phyloP scores from a whole-genome alignment of 2,113 vertebrate species.

The Lepus europaeus region DNA sequence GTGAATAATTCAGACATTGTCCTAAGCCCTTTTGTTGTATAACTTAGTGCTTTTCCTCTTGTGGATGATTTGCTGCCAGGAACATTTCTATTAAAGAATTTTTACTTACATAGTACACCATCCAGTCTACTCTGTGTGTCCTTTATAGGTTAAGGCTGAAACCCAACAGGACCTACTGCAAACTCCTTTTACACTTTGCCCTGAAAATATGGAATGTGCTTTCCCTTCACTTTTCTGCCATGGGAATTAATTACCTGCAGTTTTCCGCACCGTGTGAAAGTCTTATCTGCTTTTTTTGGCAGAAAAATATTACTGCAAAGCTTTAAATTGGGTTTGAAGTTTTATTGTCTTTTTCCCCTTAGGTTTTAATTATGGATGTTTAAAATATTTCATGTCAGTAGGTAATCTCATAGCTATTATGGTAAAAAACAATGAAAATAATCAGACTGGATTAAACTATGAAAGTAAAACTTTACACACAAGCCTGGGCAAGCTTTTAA shows the following conservation, averaged over 20 bases:
- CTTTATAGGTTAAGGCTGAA: conserved; percentile 8
- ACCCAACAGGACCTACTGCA: neutral
- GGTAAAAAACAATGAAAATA: conserved; percentile 69
- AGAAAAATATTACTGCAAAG: conserved; percentile 56
- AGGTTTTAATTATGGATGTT: conserved; percentile 76
- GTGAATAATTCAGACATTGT: neutral
- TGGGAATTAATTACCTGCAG: conserved; percentile 74
- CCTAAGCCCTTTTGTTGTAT: neutral
- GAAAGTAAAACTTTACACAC: conserved; percentile 68
- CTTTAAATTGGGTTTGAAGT: conserved; percentile 73
- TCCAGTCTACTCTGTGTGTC: neutral
- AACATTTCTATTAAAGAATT: conserved; percentile 9
- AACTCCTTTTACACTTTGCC: conserved; percentile 37
- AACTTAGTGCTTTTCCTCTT: neutral
- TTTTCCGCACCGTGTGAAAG: conserved; percentile 69
- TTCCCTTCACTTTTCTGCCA: neutral
- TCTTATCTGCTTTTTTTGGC: conserved; percentile 77
- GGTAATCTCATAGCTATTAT: conserved; percentile 71
- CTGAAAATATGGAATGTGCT: conserved; percentile 63
- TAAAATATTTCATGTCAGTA: conserved; percentile 72
- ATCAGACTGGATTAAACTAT: conserved; percentile 66
- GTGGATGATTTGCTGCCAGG: neutral
- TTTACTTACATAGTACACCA: neutral
- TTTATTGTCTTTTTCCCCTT: conserved; percentile 77
- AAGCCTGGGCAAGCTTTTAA: conserved; percentile 60